These are phyloP conservation scores for Agrilus biguttatus DNA, from an alignment of 2,888 invertebrate species.

Conservation along the genomic window DNA sequence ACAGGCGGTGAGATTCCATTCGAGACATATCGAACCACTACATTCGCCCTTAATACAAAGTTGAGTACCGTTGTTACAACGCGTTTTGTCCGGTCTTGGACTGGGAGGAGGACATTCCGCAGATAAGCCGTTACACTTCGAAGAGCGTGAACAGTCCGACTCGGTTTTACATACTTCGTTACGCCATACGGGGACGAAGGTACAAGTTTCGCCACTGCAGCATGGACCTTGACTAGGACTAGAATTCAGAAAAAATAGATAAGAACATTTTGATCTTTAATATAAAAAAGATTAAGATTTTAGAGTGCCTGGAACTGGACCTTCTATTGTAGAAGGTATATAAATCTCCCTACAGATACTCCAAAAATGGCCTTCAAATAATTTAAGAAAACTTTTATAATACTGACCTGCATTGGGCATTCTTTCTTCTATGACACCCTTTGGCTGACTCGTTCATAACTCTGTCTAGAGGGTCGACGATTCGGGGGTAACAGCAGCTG, in stretches of 20 bases:
- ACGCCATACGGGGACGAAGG: constrained; percentile 50
- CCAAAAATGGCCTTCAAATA: too few species aligned
- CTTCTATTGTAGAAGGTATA: too few species aligned
- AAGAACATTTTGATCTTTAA: too few species aligned
- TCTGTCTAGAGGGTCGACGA: constrained; percentile 54
- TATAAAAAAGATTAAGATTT: too few species aligned
- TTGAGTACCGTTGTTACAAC: constrained; percentile 87
- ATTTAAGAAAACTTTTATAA: not conserved
- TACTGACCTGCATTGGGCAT: constrained; percentile 64
- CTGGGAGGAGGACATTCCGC: constrained; percentile 79
- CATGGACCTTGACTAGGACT: constrained; percentile 98
- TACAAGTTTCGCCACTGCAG: constrained; percentile 67
- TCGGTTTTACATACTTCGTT: constrained; percentile 67
- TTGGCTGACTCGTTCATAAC: constrained; percentile 55
- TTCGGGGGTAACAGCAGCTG: constrained; percentile 85
- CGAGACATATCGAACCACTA: constrained; percentile 86
- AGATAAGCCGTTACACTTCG: constrained; percentile 71
- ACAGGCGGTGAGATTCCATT: constrained; percentile 90
- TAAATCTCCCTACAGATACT: too few species aligned
- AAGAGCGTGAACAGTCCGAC: constrained; percentile 79
- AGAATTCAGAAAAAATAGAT: constrained; percentile 18
- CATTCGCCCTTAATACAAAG: constrained; percentile 85
- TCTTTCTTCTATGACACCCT: constrained; percentile 63
- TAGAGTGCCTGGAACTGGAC: too few species aligned
- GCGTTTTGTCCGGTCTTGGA: constrained; percentile 76